phyloP scores from a whole-genome alignment of 2,797 vertebrate species.

The Dermochelys coriacea region DNA sequence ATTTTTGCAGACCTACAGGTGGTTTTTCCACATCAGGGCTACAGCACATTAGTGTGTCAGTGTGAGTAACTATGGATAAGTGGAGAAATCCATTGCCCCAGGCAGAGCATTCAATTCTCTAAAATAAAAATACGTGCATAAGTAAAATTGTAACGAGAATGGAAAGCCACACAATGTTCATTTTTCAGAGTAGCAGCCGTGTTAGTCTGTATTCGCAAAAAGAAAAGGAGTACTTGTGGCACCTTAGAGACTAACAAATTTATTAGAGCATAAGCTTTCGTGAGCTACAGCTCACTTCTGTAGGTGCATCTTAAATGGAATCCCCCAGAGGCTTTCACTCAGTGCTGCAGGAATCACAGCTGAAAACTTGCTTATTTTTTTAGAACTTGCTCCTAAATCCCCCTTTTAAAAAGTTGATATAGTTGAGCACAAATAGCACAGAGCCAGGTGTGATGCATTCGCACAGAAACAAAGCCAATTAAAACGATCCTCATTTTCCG shows the following conservation, averaged over 20 bases:
- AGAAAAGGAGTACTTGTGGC: too few species aligned
- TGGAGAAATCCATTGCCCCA: conserved; percentile 1
- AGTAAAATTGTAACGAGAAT: background rate
- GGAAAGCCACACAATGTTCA: conserved; percentile 8
- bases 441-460: conserved; percentile 57
- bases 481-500: background rate
- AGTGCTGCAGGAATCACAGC: conserved; percentile 27
- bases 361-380: conserved; percentile 8
- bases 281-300: too few species aligned
- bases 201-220: too few species aligned
- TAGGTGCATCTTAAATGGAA: background rate
- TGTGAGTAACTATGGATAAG: conserved; percentile 21
- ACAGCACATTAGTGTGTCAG: conserved; percentile 32
- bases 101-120: conserved; percentile 8
- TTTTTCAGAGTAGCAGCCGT: too few species aligned
- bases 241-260: too few species aligned
- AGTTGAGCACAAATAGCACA: background rate
- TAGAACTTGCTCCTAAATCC: conserved; percentile 57
- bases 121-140: conserved; percentile 67
- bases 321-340: fast-evolving
- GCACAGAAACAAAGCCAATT: conserved; percentile 11
- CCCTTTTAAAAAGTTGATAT: conserved; percentile 10
- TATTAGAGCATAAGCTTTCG: too few species aligned
- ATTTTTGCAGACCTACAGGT: background rate
- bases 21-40: conserved; percentile 36